A percentile compares a stretch with the other conserved stretches of the same genome.
These are phyloP conservation scores for Netelia fuscicornis DNA, from an alignment of 2,888 invertebrate genomes.

Conservation along the genomic window DNA sequence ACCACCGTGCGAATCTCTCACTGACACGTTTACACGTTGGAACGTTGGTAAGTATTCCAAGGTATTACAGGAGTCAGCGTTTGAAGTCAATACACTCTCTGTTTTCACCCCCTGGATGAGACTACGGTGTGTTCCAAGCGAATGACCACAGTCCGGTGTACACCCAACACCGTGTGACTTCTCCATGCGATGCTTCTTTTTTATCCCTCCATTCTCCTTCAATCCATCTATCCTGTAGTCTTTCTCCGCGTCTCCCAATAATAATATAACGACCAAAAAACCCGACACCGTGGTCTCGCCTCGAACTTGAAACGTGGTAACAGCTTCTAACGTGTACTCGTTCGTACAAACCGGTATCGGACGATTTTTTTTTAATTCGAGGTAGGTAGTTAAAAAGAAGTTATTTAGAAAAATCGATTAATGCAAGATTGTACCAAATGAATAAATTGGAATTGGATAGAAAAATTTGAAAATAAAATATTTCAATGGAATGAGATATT, in stretches of 20 bases:
- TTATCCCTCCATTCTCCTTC: slow-evolving; percentile 17
- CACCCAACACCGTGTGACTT: slow-evolving; percentile 81
- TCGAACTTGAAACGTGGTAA: slow-evolving; percentile 73
- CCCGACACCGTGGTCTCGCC: slow-evolving; percentile 76
- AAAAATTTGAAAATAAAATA: too few species aligned
- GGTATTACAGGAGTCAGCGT: not conserved
- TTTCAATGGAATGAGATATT: too few species aligned
- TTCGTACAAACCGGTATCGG: not conserved
- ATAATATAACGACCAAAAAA: slow-evolving; percentile 68
- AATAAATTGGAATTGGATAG: too few species aligned
- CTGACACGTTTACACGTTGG: not conserved
- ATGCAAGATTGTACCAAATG: too few species aligned
- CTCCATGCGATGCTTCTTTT: slow-evolving; percentile 55
- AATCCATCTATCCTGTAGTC: not conserved
- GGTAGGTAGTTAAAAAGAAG: not conserved
- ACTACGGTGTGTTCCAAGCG: slow-evolving; percentile 75
- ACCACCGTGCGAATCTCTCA: slow-evolving; percentile 36
- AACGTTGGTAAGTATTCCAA: not conserved
- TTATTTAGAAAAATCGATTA: too few species aligned
- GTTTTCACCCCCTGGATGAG: slow-evolving; percentile 55
- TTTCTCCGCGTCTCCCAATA: slow-evolving; percentile 10
- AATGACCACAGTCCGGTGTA: slow-evolving; percentile 79
- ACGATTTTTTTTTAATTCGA: not conserved
- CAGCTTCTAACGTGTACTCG: slow-evolving; percentile 23
- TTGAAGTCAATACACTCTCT: slow-evolving; percentile 21